Percentiles rank a stretch among this genome's conserved stretches.
Conservation (phyloP, 2,113 vertebrate genomes). For the Mesoclemmys tuberculata region DNA sequence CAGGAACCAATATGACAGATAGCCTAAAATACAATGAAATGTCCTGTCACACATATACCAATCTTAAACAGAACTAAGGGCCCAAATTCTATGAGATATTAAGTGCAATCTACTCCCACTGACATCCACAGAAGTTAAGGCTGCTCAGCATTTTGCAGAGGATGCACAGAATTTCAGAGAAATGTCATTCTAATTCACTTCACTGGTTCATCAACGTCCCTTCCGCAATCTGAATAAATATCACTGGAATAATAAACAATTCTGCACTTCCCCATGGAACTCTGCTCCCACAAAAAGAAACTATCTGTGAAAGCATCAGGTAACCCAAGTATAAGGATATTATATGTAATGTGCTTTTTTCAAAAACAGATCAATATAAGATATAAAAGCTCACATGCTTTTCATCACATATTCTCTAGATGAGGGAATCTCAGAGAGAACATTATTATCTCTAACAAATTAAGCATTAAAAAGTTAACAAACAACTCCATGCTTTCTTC, state of each 20-base stretch:
- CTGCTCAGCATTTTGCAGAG: not conserved
- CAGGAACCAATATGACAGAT: not conserved
- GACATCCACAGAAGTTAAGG: not conserved
- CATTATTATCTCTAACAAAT: not conserved
- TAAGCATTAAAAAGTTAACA: not conserved
- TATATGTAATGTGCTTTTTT: accelerated
- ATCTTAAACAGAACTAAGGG: not conserved
- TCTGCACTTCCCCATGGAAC: not conserved
- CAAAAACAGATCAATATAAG: not conserved
- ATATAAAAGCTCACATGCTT: not conserved
- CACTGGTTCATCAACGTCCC: not conserved
- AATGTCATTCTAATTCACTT: not conserved
- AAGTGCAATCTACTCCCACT: not conserved
- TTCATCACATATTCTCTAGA: not conserved
- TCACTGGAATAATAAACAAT: not conserved
- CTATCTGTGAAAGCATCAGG: not conserved
- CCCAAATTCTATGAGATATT: not conserved
- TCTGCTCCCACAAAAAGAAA: not conserved
- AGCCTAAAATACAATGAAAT: not conserved
- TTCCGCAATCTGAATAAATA: not conserved
- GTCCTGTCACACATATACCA: not conserved
- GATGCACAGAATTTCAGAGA: not conserved
- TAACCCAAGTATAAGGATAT: not conserved
- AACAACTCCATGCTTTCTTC: not conserved
- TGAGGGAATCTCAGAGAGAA: not conserved